Evolutionary conservation across 2,797 vertebrate species (phyloP).

Genomic region (Takifugu rubripes): DNA sequence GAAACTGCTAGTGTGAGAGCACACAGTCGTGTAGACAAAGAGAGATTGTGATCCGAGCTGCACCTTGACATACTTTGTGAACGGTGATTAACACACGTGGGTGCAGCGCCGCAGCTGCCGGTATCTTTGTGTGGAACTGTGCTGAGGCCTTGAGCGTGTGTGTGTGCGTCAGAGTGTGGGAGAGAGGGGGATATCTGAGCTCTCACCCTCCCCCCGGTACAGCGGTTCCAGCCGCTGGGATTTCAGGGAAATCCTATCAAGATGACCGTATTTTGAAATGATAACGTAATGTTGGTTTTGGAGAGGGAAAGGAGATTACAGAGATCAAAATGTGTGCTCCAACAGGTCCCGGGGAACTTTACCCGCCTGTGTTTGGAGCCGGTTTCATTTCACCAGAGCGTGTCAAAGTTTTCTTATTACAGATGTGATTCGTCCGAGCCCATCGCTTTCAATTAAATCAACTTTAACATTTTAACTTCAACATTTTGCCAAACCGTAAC

Average conservation of each 20-base stretch:
- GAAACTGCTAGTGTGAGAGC: slow-evolving; percentile 30
- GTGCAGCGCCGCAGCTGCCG: slow-evolving; percentile 8
- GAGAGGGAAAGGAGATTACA: slow-evolving; percentile 25
- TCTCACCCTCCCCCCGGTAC: slow-evolving; percentile 1
- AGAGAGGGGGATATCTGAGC: not conserved
- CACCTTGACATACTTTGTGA: slow-evolving; percentile 30
- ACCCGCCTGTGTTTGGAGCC: slow-evolving; percentile 44
- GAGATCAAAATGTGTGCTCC: slow-evolving; percentile 26
- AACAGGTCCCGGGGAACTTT: slow-evolving; percentile 19
- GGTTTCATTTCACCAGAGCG: slow-evolving; percentile 20
- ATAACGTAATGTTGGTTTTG: slow-evolving; percentile 55
- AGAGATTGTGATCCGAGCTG: slow-evolving; percentile 29
- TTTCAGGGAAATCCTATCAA: slow-evolving; percentile 21
- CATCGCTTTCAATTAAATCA: no score
- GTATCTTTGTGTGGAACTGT: slow-evolving; percentile 7
- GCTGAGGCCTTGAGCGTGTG: not conserved
- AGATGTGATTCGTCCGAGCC: not conserved
- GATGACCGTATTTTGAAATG: slow-evolving; percentile 38
- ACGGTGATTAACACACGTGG: slow-evolving; percentile 8
- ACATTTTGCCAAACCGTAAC: no score
- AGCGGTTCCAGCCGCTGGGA: slow-evolving; percentile 13
- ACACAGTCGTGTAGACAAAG: slow-evolving; percentile 59
- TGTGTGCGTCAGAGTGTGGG: slow-evolving; percentile 1
- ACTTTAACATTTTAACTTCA: no score
- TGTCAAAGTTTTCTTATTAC: not conserved